Percentiles rank a stretch among this genome's conserved stretches.
Evolutionary conservation across 2,113 vertebrate genomes (phyloP).

Genomic region (Dermatemys mawii): DNA sequence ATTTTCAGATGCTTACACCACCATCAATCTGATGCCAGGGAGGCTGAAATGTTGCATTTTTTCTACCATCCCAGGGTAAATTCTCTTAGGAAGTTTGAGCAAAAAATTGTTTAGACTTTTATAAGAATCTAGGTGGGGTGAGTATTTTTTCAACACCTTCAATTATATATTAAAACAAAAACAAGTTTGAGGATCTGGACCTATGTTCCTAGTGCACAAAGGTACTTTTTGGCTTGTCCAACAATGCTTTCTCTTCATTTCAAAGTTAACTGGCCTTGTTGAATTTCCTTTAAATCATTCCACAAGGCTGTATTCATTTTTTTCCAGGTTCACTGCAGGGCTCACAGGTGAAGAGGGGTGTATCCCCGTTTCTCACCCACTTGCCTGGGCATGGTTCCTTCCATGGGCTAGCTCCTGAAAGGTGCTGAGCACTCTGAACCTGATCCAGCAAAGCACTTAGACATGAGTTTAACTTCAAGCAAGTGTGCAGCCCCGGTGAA

Average conservation of each 20-base stretch:
- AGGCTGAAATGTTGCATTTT: background rate
- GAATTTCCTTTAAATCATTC: background rate
- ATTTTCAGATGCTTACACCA: background rate
- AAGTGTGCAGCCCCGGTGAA: background rate
- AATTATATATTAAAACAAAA: background rate
- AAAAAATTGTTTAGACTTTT: background rate
- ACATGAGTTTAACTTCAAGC: background rate
- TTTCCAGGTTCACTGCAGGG: background rate
- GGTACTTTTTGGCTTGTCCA: background rate
- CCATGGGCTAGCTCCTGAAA: background rate
- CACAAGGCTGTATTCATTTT: background rate
- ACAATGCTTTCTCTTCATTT: background rate
- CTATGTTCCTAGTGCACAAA: background rate
- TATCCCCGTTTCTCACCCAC: background rate
- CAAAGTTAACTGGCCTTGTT: background rate
- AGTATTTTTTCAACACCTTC: background rate
- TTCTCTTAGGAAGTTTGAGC: background rate
- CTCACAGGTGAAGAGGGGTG: background rate
- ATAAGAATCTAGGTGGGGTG: background rate
- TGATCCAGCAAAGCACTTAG: background rate
- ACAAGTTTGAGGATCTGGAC: background rate
- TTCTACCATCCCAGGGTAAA: background rate
- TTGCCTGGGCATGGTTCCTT: background rate
- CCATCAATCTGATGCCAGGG: background rate
- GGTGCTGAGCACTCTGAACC: background rate